Base-by-base conservation (phyloP, 2,113 vertebrate genomes). In the Rafetus swinhoei region DNA sequence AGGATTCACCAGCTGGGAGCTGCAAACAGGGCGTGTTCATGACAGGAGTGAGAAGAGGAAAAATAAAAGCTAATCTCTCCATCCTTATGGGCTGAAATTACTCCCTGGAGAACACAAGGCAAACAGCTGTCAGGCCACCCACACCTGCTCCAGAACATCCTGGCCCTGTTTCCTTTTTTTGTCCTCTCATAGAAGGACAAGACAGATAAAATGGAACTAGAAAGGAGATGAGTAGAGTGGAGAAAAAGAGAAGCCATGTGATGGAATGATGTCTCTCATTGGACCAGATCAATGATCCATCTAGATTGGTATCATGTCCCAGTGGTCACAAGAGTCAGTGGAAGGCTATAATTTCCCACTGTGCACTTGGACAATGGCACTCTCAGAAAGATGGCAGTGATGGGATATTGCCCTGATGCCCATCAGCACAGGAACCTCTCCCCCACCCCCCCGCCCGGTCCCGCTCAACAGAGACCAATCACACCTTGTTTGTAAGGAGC, bases 1-100 rank as follows among this genome's bases (percentile, higher is more conserved):
- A 94, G 59, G 90, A 80, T 60, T 87, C 89, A 19, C 82, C 88
- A 90, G 88, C 6, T 89, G 86, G 87, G 77, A 82, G 87, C 60
- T n/a, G 35, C 35, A 32, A 82, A 39, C 32, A 77, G 91, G 81
- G 79, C 24, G 9, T 56, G 50, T 87, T 59, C 4, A 6, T 24
- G 52, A 18, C 65, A 84, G 76, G 32, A 65, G 39, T 35, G 79
- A 24, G 32, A 50, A 50, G 53, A 12, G n/a, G 15, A 32, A 92
- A 82, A 62, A 79, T 5, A 82, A 56, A 79, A 94, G 53, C 90
- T 1, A 10, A 25, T 65, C 93, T 81, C 82, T 39, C 45, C 87
- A 90, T 21, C 54, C 12, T 2, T 54, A 72, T 76, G 9, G 15
- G 81, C 59, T 57, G 74, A 93, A 90, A 45, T 39, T 69, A 81